Conservation (phyloP, 2,888 invertebrate species). For the Mesorhabditis spiculigera region DNA sequence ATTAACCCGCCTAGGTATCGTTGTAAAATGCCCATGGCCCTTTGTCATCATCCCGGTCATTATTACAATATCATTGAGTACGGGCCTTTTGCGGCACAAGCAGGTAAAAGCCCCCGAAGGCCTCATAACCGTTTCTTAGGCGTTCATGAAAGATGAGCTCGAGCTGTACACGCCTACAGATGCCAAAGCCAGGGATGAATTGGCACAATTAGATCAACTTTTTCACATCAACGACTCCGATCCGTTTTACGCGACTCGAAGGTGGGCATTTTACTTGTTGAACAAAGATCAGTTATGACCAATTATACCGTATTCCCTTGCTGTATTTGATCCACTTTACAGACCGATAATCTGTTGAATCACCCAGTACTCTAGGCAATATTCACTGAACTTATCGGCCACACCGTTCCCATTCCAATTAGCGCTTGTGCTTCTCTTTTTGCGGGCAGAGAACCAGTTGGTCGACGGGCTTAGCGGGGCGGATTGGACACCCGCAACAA, state of each 20-base stretch:
- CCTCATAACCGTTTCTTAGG: conserved; percentile 15
- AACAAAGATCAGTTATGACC: no score
- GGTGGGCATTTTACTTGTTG: conserved; percentile 28
- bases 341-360: no score
- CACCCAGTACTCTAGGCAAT: neutral
- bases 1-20: conserved; percentile 21
- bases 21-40: conserved; percentile 43
- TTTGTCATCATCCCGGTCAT: conserved; percentile 52
- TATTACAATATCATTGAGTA: conserved; percentile 37
- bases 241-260: conserved; percentile 55
- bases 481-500: no score
- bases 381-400: neutral
- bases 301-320: no score
- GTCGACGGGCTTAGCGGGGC: no score
- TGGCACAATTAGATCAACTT: conserved; percentile 43
- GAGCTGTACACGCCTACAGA: conserved; percentile 57
- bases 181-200: conserved; percentile 49
- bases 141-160: conserved; percentile 56
- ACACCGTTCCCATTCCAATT: no score
- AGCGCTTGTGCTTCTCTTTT: no score
- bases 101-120: conserved; percentile 10
- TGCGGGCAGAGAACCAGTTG: no score
- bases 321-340: no score
- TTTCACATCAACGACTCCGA: conserved; percentile 58
- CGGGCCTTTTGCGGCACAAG: conserved; percentile 44